A percentile compares a stretch with the other conserved stretches of the same genome.
Conservation (phyloP, 1,140 invertebrate genomes). For the Brachionus sp. region DNA sequence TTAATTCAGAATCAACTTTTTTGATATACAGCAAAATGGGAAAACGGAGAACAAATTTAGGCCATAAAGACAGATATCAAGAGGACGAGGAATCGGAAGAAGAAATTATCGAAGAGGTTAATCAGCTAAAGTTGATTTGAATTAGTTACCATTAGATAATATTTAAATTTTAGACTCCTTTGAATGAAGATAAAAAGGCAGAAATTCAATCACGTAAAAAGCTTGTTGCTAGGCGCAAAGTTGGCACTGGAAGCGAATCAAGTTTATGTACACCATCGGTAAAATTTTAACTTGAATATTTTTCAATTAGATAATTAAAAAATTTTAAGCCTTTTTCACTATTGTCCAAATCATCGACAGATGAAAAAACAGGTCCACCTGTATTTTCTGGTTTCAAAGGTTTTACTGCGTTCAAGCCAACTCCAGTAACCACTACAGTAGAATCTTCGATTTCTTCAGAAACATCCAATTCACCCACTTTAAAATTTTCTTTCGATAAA, state of each 20-base stretch:
- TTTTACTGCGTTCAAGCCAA: constrained; percentile 1
- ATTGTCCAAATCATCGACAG: background rate
- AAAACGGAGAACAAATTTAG: background rate
- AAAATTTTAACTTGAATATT: background rate
- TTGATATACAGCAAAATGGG: background rate
- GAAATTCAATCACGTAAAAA: background rate
- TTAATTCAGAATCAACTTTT: too few relatives aligned
- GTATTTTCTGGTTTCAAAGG: constrained; percentile 17
- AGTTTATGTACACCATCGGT: background rate
- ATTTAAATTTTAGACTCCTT: background rate
- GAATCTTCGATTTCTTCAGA: background rate
- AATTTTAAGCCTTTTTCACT: background rate
- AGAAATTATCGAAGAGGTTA: constrained; percentile 20
- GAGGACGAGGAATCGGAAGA: background rate
- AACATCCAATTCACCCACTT: background rate
- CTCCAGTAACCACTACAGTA: background rate
- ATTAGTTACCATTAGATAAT: background rate
- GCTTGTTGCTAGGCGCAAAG: background rate
- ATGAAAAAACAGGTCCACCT: background rate
- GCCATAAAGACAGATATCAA: background rate
- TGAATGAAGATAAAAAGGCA: background rate
- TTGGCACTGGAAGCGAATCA: background rate
- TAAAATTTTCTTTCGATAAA: background rate
- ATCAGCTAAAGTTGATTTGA: background rate
- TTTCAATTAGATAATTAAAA: background rate